phyloP scores from a whole-genome alignment of 2,113 vertebrate genomes.

The Spea multiplicata region DNA sequence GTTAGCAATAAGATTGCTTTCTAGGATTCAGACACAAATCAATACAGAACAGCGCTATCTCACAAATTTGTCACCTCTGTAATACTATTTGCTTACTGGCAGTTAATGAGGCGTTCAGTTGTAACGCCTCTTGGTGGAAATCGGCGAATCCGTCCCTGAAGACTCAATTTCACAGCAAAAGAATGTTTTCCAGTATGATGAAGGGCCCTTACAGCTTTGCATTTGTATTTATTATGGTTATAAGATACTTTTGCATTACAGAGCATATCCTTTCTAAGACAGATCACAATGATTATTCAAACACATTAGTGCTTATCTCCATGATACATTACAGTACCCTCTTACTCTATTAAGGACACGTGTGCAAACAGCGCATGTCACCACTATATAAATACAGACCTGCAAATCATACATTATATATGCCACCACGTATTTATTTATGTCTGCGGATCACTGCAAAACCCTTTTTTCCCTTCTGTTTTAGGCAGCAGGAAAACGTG shows the following conservation, averaged over 20 bases:
- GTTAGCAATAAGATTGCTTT: too few species aligned
- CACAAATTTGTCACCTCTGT: too few species aligned
- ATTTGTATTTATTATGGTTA: too few species aligned
- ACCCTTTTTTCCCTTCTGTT: constrained; percentile 31
- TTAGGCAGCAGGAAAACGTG: constrained; percentile 26
- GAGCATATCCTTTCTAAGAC: constrained; percentile 19
- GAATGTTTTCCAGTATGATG: too few species aligned
- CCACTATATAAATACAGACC: constrained; percentile 47
- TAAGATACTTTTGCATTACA: background rate
- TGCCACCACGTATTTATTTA: constrained; percentile 46
- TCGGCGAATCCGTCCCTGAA: too few species aligned
- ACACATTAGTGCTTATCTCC: constrained; percentile 35
- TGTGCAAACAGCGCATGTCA: constrained; percentile 41
- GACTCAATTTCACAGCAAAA: too few species aligned
- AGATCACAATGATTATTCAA: constrained; percentile 18
- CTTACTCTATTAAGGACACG: constrained; percentile 42
- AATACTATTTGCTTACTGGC: too few species aligned
- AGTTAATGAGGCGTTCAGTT: too few species aligned
- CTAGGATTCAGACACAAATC: too few species aligned
- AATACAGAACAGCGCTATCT: too few species aligned
- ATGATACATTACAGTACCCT: constrained; percentile 41
- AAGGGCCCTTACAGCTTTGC: too few species aligned
- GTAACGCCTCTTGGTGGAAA: too few species aligned
- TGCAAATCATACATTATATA: constrained; percentile 44
- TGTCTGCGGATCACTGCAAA: constrained; percentile 42